A percentile compares a stretch with the other conserved stretches of the same genome.
Conservation (phyloP, 1,140 invertebrate genomes). For the Uloborus diversus region DNA sequence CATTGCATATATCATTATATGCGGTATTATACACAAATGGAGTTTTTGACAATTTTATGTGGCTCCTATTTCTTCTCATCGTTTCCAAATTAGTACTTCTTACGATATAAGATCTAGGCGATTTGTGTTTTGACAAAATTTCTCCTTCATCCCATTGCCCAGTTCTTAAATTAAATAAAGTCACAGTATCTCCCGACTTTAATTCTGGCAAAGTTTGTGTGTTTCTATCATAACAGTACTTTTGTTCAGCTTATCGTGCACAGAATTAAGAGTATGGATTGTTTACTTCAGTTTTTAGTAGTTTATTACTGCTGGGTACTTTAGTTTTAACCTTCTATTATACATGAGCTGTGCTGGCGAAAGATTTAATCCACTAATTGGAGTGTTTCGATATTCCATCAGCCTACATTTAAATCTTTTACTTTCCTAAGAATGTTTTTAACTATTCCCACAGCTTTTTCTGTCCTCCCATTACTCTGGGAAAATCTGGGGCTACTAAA, state of each 20-base stretch:
- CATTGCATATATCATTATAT: background rate
- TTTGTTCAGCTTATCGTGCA: background rate
- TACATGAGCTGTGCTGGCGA: conserved; percentile 34
- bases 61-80: background rate
- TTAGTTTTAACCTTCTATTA: conserved; percentile 32
- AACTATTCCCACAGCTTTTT: conserved; percentile 20
- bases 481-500: background rate
- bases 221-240: conserved; percentile 16
- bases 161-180: conserved; percentile 2
- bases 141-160: conserved; percentile 11
- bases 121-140: background rate
- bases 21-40: background rate
- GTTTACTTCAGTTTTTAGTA: background rate
- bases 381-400: conserved; percentile 43
- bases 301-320: conserved; percentile 15
- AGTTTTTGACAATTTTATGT: background rate
- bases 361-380: conserved; percentile 17
- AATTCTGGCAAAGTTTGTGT: background rate
- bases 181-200: conserved; percentile 7
- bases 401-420: conserved; percentile 21
- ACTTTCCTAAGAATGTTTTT: conserved; percentile 25
- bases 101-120: background rate
- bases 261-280: background rate
- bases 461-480: background rate
- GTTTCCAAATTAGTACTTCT: background rate